These are phyloP conservation scores for Mico argentatus DNA, from an alignment of 2,797 vertebrate genomes.

Conservation along the genomic window DNA sequence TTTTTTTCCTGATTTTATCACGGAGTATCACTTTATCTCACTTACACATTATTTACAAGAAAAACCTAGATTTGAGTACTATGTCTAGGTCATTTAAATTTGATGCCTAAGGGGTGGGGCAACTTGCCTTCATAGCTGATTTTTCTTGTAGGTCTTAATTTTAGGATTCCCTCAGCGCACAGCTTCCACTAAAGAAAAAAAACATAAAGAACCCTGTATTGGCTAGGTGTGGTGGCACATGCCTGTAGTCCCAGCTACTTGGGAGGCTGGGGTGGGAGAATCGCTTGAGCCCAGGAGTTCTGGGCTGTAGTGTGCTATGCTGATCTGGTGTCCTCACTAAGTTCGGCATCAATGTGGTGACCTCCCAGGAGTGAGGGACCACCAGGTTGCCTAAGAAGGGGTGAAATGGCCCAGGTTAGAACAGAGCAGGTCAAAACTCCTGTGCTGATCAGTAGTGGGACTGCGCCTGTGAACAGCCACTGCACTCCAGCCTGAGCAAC, in stretches of 20 bases:
- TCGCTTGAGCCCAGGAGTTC: too few species aligned
- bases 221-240: not conserved
- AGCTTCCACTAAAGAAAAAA: constrained; percentile 18
- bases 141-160: constrained; percentile 57
- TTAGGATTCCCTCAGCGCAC: constrained; percentile 24
- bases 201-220: constrained; percentile 39
- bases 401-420: too few species aligned
- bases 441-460: too few species aligned
- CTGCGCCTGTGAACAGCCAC: too few species aligned
- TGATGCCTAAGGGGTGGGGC: not conserved
- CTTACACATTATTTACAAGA: not conserved
- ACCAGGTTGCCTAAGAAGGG: too few species aligned
- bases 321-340: too few species aligned
- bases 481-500: too few species aligned
- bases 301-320: too few species aligned
- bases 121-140: not conserved
- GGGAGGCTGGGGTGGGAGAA: not conserved
- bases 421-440: too few species aligned
- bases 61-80: not conserved
- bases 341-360: too few species aligned
- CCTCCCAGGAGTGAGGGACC: too few species aligned
- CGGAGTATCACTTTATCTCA: not conserved
- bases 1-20: constrained; percentile 35
- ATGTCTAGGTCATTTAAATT: not conserved
- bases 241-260: not conserved